A percentile compares a stretch with the other conserved stretches of the same genome.
Conservation (phyloP, 2,797 vertebrate species). For the Bovichtus variegatus region DNA sequence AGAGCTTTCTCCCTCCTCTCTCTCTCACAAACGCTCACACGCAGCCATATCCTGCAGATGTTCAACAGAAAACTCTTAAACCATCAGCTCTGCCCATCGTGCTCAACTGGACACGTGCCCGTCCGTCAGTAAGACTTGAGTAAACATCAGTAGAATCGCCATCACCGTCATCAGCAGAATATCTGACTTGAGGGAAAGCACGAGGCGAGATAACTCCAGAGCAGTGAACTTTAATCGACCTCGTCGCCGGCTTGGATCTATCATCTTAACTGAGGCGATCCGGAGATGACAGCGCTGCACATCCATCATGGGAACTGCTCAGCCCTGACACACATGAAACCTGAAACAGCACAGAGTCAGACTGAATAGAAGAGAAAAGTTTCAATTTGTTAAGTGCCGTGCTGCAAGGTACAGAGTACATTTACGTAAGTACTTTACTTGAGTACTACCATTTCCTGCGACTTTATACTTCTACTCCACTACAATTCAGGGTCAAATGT, state of each 20-base stretch:
- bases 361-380: slow-evolving; percentile 48
- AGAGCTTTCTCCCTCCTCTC: slow-evolving; percentile 14
- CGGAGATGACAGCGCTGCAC: slow-evolving; percentile 50
- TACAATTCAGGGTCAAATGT: too few relatives aligned
- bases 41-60: slow-evolving; percentile 35
- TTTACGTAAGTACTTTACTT: too few relatives aligned
- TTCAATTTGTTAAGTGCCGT: neutral
- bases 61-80: slow-evolving; percentile 33
- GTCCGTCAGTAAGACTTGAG: slow-evolving; percentile 5
- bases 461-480: too few relatives aligned
- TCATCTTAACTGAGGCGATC: slow-evolving; percentile 74
- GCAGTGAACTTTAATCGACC: slow-evolving; percentile 72
- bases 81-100: slow-evolving; percentile 15
- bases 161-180: slow-evolving; percentile 14
- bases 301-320: slow-evolving; percentile 63
- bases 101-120: slow-evolving; percentile 14
- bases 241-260: slow-evolving; percentile 58
- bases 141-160: slow-evolving; percentile 24
- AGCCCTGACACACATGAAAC: slow-evolving; percentile 51
- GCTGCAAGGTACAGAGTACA: too few relatives aligned
- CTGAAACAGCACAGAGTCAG: slow-evolving; percentile 48
- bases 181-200: slow-evolving; percentile 39
- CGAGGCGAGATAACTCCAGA: slow-evolving; percentile 27
- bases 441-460: too few relatives aligned
- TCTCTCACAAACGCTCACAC: slow-evolving; percentile 28